Base-by-base conservation (phyloP, 2,888 invertebrate genomes). In the Pasiphila rectangulata region DNA sequence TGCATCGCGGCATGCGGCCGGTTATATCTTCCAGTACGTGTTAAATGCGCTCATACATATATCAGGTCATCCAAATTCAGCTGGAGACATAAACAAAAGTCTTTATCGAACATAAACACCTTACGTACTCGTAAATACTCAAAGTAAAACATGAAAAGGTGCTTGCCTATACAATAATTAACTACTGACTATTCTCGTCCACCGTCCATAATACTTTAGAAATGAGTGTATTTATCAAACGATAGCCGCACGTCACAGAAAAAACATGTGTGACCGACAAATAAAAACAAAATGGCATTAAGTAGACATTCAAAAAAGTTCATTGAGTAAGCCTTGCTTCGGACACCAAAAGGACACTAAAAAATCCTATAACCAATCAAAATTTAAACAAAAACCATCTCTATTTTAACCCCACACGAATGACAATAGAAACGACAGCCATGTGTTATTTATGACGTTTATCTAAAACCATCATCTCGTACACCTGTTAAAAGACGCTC, bases 281-380 rank as follows among this genome's bases (percentile, higher is more conserved):
- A 86, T 80, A 83, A 83, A 78, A 85, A 84, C 83, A 85, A 86
- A 85, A 84, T 79, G 69, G 71, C 69, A 74, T 80, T 84, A 84
- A 85, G 83, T 83, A 83, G 85, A 47, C 40, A 50, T 25, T 32
- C 66, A 75, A 72, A 73, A 75, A 71, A 68, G 71, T 81, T 81
- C 83, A 83, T 79, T 82, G 83, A 83, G 73, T 67, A 78, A 75
- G 73, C 71, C 71, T 74, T 61, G 56, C 61, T 64, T 60, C 68
- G 63, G 72, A 72, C 69, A 70, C 47, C 16, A 9, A 2, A 13
- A 3, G 7, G 4, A 17, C 5, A n/a, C 4, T 10, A n/a, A 32
- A 9, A 9, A 5, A 32, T 1, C 10, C 17, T 32, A 1, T 0
- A 4, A 3, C 27, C 7, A 32, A 6, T 25, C 2, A 17, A 45